These are phyloP conservation scores for Eristalis pertinax DNA, from an alignment of 2,888 invertebrate species.

Conservation along the genomic window DNA sequence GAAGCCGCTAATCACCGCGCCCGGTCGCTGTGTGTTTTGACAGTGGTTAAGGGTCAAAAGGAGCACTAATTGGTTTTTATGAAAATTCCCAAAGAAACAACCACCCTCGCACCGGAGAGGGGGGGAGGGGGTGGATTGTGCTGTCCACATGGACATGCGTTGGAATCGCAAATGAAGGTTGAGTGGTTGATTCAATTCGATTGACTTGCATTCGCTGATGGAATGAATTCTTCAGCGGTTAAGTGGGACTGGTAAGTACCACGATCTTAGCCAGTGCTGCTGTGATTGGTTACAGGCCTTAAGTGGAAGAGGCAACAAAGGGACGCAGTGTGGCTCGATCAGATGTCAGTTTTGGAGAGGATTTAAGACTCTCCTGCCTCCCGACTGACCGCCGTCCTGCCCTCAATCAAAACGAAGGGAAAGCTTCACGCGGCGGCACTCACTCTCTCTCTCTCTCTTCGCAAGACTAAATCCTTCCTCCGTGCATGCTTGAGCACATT, in stretches of 20 bases:
- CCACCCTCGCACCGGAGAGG: background rate
- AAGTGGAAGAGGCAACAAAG: background rate
- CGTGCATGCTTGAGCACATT: too few relatives aligned
- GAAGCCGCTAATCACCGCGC: constrained; percentile 58
- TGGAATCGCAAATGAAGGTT: constrained; percentile 1
- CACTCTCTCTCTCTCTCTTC: background rate
- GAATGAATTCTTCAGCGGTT: background rate
- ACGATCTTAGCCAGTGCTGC: too few relatives aligned
- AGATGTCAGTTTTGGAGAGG: background rate
- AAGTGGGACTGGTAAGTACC: background rate
- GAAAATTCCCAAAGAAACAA: constrained; percentile 22
- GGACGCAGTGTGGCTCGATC: background rate
- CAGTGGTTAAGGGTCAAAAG: constrained; percentile 24
- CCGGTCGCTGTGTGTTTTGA: constrained; percentile 8
- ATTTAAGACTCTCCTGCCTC: too few relatives aligned
- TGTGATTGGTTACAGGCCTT: background rate
- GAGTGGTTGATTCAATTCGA: background rate
- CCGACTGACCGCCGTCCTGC: background rate
- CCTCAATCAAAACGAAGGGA: constrained; percentile 20
- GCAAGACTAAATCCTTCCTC: background rate
- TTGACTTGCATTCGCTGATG: background rate
- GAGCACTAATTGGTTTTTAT: constrained; percentile 59
- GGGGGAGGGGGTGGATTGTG: too few relatives aligned
- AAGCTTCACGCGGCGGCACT: constrained; percentile 3
- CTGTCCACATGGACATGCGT: background rate